Evolutionary conservation across 64 coral and sea anemone genomes (phyloP).

Genomic region (Montipora foliosa): DNA sequence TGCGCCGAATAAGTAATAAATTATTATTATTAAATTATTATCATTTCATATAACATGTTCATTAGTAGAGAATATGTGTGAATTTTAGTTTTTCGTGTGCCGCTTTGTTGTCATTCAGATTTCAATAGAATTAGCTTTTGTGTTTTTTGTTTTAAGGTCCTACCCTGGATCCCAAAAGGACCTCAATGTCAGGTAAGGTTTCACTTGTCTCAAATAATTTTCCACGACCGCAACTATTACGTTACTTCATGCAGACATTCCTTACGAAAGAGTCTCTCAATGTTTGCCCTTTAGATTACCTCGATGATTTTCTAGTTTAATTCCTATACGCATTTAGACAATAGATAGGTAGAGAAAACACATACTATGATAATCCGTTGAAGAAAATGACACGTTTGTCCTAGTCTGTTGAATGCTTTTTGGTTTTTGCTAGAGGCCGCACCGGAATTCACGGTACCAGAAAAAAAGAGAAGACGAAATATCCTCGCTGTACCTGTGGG

Average conservation of each 20-base stretch:
- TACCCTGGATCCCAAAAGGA: background rate
- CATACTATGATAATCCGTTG: too few species aligned
- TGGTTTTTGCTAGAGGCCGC: slow-evolving; percentile 30
- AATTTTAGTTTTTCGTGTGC: background rate
- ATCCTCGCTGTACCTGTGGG: slow-evolving; percentile 79
- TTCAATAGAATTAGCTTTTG: background rate
- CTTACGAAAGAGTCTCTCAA: too few species aligned
- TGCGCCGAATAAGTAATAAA: too few species aligned
- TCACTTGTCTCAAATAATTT: background rate
- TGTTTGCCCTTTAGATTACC: too few species aligned
- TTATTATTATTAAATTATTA: too few species aligned
- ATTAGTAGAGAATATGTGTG: background rate
- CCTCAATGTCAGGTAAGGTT: background rate
- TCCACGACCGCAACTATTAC: too few species aligned
- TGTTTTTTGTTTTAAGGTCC: slow-evolving; percentile 5
- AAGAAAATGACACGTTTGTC: background rate
- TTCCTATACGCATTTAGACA: too few species aligned
- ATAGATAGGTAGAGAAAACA: too few species aligned
- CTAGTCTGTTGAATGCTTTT: background rate
- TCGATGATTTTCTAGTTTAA: too few species aligned
- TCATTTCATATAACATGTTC: too few species aligned
- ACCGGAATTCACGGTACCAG: slow-evolving; percentile 42
- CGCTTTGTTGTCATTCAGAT: background rate
- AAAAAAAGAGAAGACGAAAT: background rate
- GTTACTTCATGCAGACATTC: too few species aligned